Base-by-base conservation (phyloP, 2,113 vertebrate genomes). In the Centropus bengalensis region DNA sequence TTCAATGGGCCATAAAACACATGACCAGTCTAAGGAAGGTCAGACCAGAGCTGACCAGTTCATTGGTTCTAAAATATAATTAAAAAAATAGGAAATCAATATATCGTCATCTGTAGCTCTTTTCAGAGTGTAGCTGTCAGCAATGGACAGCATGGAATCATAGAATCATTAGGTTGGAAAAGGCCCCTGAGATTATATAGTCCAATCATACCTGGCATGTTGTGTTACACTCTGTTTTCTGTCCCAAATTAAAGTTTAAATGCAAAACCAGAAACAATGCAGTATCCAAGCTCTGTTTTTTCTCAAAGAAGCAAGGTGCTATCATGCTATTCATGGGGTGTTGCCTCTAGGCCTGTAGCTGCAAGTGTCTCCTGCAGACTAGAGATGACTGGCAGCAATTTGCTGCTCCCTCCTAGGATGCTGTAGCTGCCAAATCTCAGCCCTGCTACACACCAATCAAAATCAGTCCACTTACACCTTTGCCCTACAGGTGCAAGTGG, bases 261-360 rank as follows among this genome's bases (percentile, higher is more conserved):
- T 27, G 11, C 88, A 74, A 59, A 74, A 75, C 70, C 17, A 55
- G 69, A 79, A 85, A 51, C 36, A 3, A 6, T 42, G 20, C 33
- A 28, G 33, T 32, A 71, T n/a, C 59, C n/a, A 45, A 36, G 30
- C n/a, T 68, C 36, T 55, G 12, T 54, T 86, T 74, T 54, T 86
- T 74, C 51, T 56, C 56, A 36, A 22, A 38, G 58, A n/a, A 73
- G 52, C n/a, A 63, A 62, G 81, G 44, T 49, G n/a, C 60, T 87
- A 0, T 27, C 1, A 0, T 67, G 21, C 36, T 67, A 28, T 49
- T 89, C 20, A 6, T 45, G 38, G 23, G 0, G 0, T 69, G 32
- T 30, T 83, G 21, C 38, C 59, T 74, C 28, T 78, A 10, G 13
- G 9, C 33, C 45, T 45, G 27, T n/a, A 80, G 44, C 47, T 55